A percentile compares a stretch with the other conserved stretches of the same genome.
Conservation (phyloP, 2,797 vertebrate genomes). For the Acipenser oxyrinchus region DNA sequence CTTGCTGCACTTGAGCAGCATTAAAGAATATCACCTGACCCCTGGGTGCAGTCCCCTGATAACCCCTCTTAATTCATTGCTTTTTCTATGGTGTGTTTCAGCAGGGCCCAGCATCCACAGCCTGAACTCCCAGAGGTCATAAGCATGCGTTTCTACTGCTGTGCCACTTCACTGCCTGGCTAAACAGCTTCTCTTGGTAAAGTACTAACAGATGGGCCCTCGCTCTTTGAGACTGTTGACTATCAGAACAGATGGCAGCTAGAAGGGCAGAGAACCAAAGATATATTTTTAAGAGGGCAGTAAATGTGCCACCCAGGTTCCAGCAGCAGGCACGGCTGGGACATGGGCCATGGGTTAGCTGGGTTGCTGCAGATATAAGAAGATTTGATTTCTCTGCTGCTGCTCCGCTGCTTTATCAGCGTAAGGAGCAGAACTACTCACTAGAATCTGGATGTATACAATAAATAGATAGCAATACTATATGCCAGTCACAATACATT, state of each 20-base stretch:
- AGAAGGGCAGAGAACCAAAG: conserved; percentile 66
- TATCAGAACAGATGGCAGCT: conserved; percentile 70
- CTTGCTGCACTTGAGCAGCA: conserved; percentile 23
- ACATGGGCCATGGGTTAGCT: background rate
- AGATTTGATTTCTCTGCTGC: too few relatives aligned
- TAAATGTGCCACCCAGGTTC: conserved; percentile 45
- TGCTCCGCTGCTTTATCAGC: too few relatives aligned
- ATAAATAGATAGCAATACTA: too few relatives aligned
- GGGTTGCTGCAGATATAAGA: too few relatives aligned
- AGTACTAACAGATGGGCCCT: conserved; percentile 75
- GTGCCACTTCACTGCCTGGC: conserved; percentile 66
- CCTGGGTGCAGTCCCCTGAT: conserved; percentile 20
- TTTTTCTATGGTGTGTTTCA: conserved; percentile 15
- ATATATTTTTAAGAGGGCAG: conserved; percentile 58
- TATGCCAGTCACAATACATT: too few relatives aligned
- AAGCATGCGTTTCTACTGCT: conserved; percentile 36
- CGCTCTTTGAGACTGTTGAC: conserved; percentile 62
- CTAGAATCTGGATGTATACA: too few relatives aligned
- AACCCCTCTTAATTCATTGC: conserved; percentile 32
- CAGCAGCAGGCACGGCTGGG: background rate
- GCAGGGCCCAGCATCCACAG: conserved; percentile 18
- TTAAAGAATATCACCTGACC: conserved; percentile 32
- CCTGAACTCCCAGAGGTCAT: conserved; percentile 32
- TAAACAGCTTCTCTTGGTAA: conserved; percentile 62
- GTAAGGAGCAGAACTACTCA: too few relatives aligned